These are phyloP conservation scores for Bos taurus DNA, from an alignment of 2,113 vertebrate genomes.

Conservation along the genomic window ARS-UCD2.0 NC_037340.1:17234501-17235000, in stretches of 20 bases:
- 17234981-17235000: neutral
- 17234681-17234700: neutral
- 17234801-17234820: neutral
- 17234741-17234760: neutral
- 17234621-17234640: neutral
- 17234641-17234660: neutral
- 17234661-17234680: neutral
- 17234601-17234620: neutral
- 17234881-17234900: neutral
- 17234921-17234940: neutral
- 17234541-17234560: neutral
- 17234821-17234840: neutral
- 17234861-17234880: neutral
- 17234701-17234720: neutral
- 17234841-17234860: neutral
- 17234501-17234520: neutral
- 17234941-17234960: neutral
- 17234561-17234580: neutral
- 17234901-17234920: neutral
- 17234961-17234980: neutral
- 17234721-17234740: neutral
- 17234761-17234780: neutral
- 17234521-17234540: neutral
- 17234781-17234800: neutral
- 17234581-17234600: too few species aligned